phyloP scores from a whole-genome alignment of 2,113 vertebrate species.

The Alethe diademata region DNA sequence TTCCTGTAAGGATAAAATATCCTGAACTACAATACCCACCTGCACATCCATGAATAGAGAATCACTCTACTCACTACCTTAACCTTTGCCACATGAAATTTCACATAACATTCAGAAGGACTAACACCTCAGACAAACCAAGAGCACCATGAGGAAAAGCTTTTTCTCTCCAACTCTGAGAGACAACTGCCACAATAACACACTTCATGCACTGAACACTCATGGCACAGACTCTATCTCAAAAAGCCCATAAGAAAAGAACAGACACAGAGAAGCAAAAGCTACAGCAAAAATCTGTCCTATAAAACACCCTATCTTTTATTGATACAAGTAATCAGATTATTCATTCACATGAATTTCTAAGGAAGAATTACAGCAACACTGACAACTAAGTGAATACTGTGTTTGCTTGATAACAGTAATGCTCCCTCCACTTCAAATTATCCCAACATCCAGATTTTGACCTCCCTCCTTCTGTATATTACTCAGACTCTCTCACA shows the following conservation, averaged over 20 bases:
- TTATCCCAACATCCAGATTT: background rate
- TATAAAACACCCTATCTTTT: background rate
- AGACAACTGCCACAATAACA: background rate
- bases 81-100: background rate
- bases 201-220: background rate
- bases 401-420: background rate
- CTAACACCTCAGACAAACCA: background rate
- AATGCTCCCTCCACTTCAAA: background rate
- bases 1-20: background rate
- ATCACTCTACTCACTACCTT: background rate
- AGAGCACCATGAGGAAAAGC: background rate
- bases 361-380: background rate
- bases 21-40: background rate
- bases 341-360: background rate
- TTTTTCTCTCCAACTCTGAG: background rate
- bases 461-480: background rate
- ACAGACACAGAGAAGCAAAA: background rate
- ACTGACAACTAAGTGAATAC: background rate
- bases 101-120: background rate
- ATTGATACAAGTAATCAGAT: background rate
- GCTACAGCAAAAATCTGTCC: background rate
- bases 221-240: background rate
- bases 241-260: background rate
- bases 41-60: background rate
- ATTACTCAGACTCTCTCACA: background rate